Evolutionary conservation across 1,140 invertebrate species (phyloP).

Genomic region (Drosophila santomea): DNA sequence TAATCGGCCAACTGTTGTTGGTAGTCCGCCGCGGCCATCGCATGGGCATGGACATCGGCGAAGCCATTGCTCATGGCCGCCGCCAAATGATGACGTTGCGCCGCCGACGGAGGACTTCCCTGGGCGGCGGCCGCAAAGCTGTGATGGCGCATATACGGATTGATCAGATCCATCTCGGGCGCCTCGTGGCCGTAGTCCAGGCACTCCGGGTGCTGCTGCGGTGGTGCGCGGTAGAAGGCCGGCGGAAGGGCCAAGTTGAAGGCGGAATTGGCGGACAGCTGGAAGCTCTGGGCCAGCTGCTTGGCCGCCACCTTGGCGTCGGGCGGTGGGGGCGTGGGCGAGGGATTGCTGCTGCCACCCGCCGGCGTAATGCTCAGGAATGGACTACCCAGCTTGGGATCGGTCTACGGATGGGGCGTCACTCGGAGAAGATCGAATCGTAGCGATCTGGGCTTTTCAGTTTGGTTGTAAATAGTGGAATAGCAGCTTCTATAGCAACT

Average conservation of each 20-base stretch:
- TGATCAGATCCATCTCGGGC: conserved; percentile 78
- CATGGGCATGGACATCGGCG: conserved; percentile 70
- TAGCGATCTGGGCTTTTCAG: not conserved
- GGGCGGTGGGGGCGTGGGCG: conserved; percentile 28
- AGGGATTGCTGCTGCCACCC: conserved; percentile 70
- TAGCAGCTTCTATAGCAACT: not conserved
- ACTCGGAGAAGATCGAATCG: conserved; percentile 9
- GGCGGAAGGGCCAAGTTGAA: conserved; percentile 77
- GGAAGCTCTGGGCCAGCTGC: conserved; percentile 70
- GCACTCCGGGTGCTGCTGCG: conserved; percentile 34
- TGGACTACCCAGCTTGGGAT: conserved; percentile 84
- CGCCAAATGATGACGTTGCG: conserved; percentile 70
- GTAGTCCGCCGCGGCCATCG: conserved; percentile 74
- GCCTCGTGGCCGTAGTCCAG: conserved; percentile 46
- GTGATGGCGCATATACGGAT: conserved; percentile 83
- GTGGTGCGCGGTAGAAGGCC: conserved; percentile 50
- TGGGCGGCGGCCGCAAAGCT: conserved; percentile 74
- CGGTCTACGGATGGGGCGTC: not conserved
- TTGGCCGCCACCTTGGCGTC: conserved; percentile 52
- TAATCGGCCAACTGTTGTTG: conserved; percentile 80
- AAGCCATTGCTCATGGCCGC: conserved; percentile 69
- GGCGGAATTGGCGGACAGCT: conserved; percentile 78
- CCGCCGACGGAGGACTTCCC: conserved; percentile 64
- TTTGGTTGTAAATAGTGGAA: not conserved
- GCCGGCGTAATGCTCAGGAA: conserved; percentile 70